Conservation (phyloP, 1,140 invertebrate genomes). For the Alviniconcha marisindica region DNA sequence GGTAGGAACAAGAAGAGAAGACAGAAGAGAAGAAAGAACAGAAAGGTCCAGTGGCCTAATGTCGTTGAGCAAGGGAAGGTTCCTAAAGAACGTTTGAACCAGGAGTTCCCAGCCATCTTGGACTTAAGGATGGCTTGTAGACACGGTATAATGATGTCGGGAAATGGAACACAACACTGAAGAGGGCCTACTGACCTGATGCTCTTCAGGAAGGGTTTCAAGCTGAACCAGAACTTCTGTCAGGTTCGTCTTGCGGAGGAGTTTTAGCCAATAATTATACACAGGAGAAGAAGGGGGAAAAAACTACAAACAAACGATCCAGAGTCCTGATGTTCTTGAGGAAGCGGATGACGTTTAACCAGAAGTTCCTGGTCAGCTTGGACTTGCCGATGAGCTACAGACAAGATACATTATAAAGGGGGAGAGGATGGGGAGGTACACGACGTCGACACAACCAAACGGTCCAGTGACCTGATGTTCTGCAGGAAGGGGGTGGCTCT, state of each 20-base stretch:
- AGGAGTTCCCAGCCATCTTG: too few species aligned
- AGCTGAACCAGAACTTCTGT: too few species aligned
- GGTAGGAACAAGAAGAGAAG: too few species aligned
- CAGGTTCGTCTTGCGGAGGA: too few species aligned
- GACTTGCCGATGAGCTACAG: background rate
- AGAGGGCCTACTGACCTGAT: too few species aligned
- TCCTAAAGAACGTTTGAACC: conserved; percentile 73
- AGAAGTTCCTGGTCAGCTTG: conserved; percentile 86
- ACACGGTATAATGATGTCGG: conserved; percentile 84
- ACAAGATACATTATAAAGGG: background rate
- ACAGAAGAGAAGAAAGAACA: too few species aligned
- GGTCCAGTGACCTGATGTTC: too few species aligned
- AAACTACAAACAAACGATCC: background rate
- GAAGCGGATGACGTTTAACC: conserved; percentile 81
- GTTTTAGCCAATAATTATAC: background rate
- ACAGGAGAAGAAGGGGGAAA: background rate
- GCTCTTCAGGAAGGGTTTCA: too few species aligned
- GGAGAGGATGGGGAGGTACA: background rate
- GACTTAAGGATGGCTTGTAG: conserved; percentile 75
- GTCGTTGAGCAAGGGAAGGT: conserved; percentile 74
- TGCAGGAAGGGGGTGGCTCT: too few species aligned
- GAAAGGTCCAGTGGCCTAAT: conserved; percentile 1
- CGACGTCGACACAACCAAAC: background rate
- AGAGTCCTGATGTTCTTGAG: conserved; percentile 92
- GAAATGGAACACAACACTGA: conserved; percentile 87